Evolutionary conservation across 2,113 vertebrate genomes (phyloP).

Genomic region (Megaceryle maxima): DNA sequence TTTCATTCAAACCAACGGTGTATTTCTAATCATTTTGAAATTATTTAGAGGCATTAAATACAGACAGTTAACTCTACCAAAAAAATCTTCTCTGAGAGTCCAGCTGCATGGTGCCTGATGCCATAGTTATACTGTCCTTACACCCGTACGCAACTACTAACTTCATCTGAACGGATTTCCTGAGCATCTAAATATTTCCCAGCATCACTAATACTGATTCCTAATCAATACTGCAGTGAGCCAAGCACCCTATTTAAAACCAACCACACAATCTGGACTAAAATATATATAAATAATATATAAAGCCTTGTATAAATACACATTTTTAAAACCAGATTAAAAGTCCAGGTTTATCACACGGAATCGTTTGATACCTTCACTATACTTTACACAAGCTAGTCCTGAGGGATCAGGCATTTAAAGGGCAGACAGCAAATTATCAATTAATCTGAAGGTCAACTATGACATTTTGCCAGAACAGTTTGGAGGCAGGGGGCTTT

Average conservation of each 20-base stretch:
- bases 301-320: too few species aligned
- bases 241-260: background rate
- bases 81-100: background rate
- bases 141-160: background rate
- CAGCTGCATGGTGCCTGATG: background rate
- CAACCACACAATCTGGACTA: background rate
- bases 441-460: background rate
- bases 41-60: background rate
- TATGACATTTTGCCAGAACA: background rate
- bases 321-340: background rate
- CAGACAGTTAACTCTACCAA: background rate
- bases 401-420: background rate
- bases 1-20: background rate
- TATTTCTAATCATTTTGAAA: background rate
- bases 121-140: background rate
- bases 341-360: background rate
- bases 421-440: background rate
- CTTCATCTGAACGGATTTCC: background rate
- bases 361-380: background rate
- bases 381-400: rapidly evolving
- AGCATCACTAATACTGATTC: background rate
- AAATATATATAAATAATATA: background rate
- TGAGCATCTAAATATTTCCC: background rate
- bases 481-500: background rate
- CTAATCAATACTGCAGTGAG: background rate